Percentiles rank a stretch among this genome's conserved stretches.
These are phyloP conservation scores for Pseudochirops cupreus DNA, from an alignment of 2,797 vertebrate genomes.

Conservation along the genomic window DNA sequence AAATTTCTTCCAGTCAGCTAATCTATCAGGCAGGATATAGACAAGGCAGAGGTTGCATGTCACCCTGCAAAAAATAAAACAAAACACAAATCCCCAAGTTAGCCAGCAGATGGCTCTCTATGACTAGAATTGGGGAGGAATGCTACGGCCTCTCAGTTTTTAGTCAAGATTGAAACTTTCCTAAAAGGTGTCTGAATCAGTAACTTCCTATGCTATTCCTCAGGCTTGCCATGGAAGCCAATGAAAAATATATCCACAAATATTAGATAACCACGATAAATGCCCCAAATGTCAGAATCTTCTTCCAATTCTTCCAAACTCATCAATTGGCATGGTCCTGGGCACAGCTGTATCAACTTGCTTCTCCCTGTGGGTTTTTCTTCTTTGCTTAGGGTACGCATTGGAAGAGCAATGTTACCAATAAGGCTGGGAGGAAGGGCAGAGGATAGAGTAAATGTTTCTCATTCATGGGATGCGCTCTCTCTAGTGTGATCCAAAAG, in stretches of 20 bases:
- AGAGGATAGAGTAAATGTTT: background rate
- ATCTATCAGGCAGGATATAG: background rate
- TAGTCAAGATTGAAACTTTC: background rate
- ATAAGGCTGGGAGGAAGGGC: background rate
- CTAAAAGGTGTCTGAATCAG: background rate
- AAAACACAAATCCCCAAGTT: background rate
- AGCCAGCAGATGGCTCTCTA: slow-evolving; percentile 43
- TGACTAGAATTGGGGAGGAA: slow-evolving; percentile 16
- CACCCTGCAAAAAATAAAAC: accelerated
- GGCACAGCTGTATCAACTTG: background rate
- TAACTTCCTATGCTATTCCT: background rate
- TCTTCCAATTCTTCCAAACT: too few relatives aligned
- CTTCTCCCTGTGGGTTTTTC: background rate
- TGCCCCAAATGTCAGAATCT: background rate
- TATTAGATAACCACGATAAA: background rate
- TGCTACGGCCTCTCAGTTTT: background rate
- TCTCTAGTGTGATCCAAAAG: background rate
- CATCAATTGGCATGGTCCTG: accelerated
- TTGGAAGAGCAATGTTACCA: background rate
- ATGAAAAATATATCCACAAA: background rate
- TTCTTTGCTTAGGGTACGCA: too few relatives aligned
- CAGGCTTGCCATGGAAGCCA: background rate
- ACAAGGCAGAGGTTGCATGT: background rate
- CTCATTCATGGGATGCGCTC: background rate
- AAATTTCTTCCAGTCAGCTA: background rate